These are phyloP conservation scores for Benthosema pterotum DNA, from an alignment of 2,797 vertebrate species.

Conservation along the genomic window DNA sequence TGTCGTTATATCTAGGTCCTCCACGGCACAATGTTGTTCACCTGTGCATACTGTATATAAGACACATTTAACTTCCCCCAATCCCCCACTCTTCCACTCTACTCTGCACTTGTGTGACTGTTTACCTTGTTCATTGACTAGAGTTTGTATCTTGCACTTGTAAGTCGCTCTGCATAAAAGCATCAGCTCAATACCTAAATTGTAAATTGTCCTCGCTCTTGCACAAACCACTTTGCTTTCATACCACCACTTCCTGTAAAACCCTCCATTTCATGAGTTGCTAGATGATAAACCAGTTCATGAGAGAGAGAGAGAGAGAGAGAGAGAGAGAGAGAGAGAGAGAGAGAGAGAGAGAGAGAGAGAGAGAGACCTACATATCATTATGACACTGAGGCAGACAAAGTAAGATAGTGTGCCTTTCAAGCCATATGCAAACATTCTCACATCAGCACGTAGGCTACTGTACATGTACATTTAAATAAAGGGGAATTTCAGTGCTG, in stretches of 20 bases:
- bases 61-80: conserved; percentile 22
- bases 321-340: too few relatives aligned
- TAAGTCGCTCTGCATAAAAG: too few relatives aligned
- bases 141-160: too few relatives aligned
- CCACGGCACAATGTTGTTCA: conserved; percentile 35
- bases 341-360: too few relatives aligned
- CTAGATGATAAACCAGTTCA: conserved; percentile 22
- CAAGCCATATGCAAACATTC: conserved; percentile 27
- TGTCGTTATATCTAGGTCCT: conserved; percentile 47
- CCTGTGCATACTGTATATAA: conserved; percentile 26
- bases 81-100: too few relatives aligned
- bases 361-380: conserved; percentile 11
- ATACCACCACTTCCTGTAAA: conserved; percentile 16
- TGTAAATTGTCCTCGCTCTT: not conserved
- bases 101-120: too few relatives aligned
- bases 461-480: conserved; percentile 33
- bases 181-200: too few relatives aligned
- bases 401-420: conserved; percentile 19
- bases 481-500: conserved; percentile 17
- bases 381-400: conserved; percentile 22
- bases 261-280: conserved; percentile 16
- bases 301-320: conserved; percentile 19
- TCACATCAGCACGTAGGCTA: conserved; percentile 8
- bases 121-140: too few relatives aligned
- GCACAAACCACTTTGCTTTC: conserved; percentile 9